Evolutionary conservation across 2,797 vertebrate species (phyloP).

Genomic region (Champsocephalus esox): DNA sequence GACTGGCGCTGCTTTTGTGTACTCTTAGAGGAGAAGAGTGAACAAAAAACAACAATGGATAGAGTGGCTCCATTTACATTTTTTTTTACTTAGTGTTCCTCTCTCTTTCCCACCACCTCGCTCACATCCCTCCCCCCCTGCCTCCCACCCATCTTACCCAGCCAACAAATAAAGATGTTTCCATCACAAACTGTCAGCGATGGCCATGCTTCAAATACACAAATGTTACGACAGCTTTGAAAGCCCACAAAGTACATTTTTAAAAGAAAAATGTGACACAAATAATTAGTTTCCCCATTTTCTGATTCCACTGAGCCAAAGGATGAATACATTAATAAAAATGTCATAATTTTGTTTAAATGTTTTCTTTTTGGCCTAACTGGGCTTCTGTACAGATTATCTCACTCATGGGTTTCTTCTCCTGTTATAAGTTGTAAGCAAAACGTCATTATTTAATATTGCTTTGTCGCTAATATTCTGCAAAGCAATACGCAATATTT

Average conservation of each 20-base stretch:
- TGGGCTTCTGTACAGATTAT: neutral
- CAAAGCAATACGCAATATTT: neutral
- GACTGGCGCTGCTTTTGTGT: slow-evolving; percentile 76
- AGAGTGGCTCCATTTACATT: slow-evolving; percentile 58
- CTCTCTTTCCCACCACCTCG: slow-evolving; percentile 23
- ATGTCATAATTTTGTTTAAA: neutral
- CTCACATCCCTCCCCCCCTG: neutral
- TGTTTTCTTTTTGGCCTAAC: neutral
- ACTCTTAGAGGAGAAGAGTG: slow-evolving; percentile 57
- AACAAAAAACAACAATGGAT: slow-evolving; percentile 46
- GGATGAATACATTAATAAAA: too few species aligned
- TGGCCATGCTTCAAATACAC: neutral
- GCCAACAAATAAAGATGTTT: neutral
- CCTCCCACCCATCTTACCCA: slow-evolving; percentile 1
- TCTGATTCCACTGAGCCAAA: too few species aligned
- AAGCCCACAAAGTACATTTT: too few species aligned
- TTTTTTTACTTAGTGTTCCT: slow-evolving; percentile 6
- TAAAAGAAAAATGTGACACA: too few species aligned
- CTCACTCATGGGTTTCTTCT: neutral
- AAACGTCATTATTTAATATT: neutral
- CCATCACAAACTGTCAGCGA: neutral
- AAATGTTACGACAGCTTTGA: too few species aligned
- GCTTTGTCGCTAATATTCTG: neutral
- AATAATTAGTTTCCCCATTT: too few species aligned
- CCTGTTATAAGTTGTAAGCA: neutral